These are phyloP conservation scores for Orchesella flavescens DNA, from an alignment of 2,888 invertebrate species.

Conservation along the genomic window DNA sequence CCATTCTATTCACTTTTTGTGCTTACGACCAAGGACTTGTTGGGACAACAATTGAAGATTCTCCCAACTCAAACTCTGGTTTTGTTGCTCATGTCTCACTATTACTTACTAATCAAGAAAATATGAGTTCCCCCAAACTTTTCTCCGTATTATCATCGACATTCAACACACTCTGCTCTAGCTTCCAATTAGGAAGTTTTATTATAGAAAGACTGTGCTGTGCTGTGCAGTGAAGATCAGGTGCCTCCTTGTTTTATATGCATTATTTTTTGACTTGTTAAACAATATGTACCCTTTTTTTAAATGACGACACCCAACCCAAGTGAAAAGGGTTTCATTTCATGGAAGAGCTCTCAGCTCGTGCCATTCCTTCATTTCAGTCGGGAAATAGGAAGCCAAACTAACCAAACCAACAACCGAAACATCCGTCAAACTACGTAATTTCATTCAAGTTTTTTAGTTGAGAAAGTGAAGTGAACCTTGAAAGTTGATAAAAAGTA, in stretches of 20 bases:
- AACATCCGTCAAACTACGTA: conserved; percentile 2
- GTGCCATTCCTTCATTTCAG: conserved; percentile 30
- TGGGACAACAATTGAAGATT: too few species aligned
- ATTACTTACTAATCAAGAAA: neutral
- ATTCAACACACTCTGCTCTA: too few species aligned
- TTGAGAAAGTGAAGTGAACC: neutral
- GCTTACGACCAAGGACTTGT: too few species aligned
- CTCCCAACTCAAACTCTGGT: conserved; percentile 13
- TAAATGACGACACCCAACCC: too few species aligned
- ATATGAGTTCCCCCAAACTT: neutral
- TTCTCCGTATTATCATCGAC: conserved; percentile 14
- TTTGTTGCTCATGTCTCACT: neutral
- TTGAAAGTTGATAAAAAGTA: neutral
- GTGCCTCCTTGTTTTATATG: too few species aligned
- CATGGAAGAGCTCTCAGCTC: neutral
- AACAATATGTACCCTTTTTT: too few species aligned
- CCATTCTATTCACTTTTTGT: conserved; percentile 4
- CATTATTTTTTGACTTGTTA: too few species aligned
- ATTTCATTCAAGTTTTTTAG: neutral
- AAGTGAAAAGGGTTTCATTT: too few species aligned
- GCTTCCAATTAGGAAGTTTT: too few species aligned
- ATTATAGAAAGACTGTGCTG: too few species aligned
- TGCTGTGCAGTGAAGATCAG: too few species aligned
- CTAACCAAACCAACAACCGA: conserved; percentile 20
- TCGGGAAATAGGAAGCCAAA: conserved; percentile 24